Conservation (phyloP, 2,797 vertebrate species). For the Cirrhinus molitorella region DNA sequence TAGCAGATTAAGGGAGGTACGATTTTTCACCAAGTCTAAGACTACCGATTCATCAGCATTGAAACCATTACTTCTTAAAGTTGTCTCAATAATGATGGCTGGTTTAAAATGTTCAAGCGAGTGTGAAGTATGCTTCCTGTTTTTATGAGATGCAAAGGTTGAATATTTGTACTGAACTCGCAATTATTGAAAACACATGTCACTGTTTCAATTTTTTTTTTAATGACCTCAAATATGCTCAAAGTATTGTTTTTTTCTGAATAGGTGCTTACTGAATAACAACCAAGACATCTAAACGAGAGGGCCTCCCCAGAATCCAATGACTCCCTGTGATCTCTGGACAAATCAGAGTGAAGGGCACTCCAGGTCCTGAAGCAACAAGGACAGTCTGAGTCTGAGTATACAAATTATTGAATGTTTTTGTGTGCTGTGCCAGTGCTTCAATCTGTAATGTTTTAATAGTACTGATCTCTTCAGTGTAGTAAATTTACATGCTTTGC, state of each 20-base stretch:
- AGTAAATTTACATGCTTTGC: constrained; percentile 44
- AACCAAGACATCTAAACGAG: background rate
- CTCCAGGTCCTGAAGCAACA: constrained; percentile 44
- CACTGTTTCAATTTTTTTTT: constrained; percentile 13
- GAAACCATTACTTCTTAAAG: background rate
- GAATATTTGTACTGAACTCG: constrained; percentile 21
- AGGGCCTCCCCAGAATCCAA: background rate
- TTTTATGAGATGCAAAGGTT: constrained; percentile 22
- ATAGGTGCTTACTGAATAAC: background rate
- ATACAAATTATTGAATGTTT: constrained; percentile 30
- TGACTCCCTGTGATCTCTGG: background rate
- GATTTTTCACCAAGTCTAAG: background rate
- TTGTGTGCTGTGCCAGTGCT: constrained; percentile 44
- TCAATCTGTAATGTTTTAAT: constrained; percentile 46
- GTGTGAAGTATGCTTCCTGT: background rate
- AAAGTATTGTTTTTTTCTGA: constrained; percentile 23
- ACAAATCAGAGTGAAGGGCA: background rate
- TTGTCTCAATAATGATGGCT: background rate
- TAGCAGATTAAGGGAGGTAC: background rate
- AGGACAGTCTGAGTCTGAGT: constrained; percentile 45
- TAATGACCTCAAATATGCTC: background rate
- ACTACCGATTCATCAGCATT: background rate
- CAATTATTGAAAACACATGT: constrained; percentile 28
- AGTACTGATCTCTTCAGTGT: constrained; percentile 42
- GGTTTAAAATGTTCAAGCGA: background rate